Evolutionary conservation across 35 echinoderm and acorn worm species (phyloP), one percentile per base, ranked within the genome.

Genomic region (Ptychodera flava): DNA sequence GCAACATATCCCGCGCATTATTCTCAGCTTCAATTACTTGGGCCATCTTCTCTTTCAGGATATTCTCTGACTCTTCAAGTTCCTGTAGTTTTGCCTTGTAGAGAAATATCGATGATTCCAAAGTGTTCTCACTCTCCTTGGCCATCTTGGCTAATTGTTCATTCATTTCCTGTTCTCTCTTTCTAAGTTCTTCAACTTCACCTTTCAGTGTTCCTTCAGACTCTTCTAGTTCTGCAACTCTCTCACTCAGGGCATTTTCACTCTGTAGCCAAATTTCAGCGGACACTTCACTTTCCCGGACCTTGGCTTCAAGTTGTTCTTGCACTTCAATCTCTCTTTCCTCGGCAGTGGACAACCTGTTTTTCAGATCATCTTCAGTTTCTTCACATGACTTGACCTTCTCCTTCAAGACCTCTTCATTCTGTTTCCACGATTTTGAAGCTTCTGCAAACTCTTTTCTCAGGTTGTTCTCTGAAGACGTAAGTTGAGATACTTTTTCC

Each of bases 241-340:
- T 91, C 53, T 94, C 89, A 34, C 77, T 89, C 37, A 94, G 83
- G 33, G 91, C 27, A 28, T 91, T 89, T 34, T 94, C 45, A 64
- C 45, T 64, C 45, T 64, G 45, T 64, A 12, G 6, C 45, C 45
- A 64, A 12, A 64, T 64, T 64, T 64, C 45, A 64, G 45, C 45
- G 6, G 45, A 64, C 22, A 64, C 45, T 22, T 64, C 45, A 64
- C 22, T 64, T 22, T 64, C 45, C 22, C 45, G 6, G 22, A 64
- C 45, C 22, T 64, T 64, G 45, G 45, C 45, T 12, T 64, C 45
- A 12, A 64, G 45, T 64, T 64, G 45, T 64, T 64, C 45, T 64
- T 22, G 6, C 6, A 64, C 6, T 12, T 64, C 45, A 12, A 64
- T 64, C 45, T 64, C 45, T 64, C 45, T 64, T 22, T 64, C 6